Evolutionary conservation across 2,888 invertebrate genomes (phyloP).

Genomic region (Dicroscelio sp.): DNA sequence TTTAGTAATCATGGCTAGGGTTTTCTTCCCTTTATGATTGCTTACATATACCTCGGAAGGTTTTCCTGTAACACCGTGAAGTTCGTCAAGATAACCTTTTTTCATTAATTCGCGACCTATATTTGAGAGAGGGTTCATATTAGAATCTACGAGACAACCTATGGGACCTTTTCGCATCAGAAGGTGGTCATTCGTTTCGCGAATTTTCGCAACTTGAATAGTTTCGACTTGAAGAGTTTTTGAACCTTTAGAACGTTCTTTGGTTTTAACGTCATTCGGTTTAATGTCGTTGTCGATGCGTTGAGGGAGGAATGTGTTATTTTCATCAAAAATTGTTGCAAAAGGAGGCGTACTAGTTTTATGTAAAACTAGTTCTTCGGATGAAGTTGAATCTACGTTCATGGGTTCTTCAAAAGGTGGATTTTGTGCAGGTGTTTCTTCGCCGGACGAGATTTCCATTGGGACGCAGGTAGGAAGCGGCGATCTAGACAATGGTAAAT

Average conservation of each 20-base stretch:
- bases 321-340: no score
- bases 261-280: no score
- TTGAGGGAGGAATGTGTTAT: no score
- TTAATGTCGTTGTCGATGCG: no score
- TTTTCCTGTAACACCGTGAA: neutral
- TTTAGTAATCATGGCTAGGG: neutral
- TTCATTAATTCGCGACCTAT: neutral
- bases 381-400: no score
- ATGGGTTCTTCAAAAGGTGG: no score
- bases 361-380: no score
- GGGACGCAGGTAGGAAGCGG: no score
- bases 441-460: no score
- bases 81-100: neutral
- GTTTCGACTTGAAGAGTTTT: neutral
- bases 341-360: no score
- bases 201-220: neutral
- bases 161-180: neutral
- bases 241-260: neutral
- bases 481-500: no score
- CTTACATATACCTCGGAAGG: neutral
- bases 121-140: neutral
- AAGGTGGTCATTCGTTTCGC: neutral
- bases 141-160: neutral
- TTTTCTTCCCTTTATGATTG: neutral
- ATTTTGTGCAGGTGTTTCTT: no score